Evolutionary conservation across 1,140 invertebrate genomes (phyloP), one percentile per base, ranked within the genome.

Genomic region (Frieseomelitta varia): DNA sequence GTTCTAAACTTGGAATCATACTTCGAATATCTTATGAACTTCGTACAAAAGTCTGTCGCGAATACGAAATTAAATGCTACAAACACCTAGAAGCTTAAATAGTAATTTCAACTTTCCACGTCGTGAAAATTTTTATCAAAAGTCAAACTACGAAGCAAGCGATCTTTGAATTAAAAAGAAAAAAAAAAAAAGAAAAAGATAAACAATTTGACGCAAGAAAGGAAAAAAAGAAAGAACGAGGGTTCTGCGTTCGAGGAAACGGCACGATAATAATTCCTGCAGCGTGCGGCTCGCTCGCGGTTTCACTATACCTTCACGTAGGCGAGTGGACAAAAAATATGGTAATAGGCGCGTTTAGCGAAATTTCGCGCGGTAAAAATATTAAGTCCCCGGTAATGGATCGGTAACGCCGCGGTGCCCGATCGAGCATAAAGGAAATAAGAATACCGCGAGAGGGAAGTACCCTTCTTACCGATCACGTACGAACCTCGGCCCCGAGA

Each of bases 391-490:
- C 30, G 65, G 81, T 71, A 78, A 83, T 83, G 75, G 81, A 85
- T 88, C 83, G 71, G 75, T 84, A 85, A 69, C 82, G 65, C 79
- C 65, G 82, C 47, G 55, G 77, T 77, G 68, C 68, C 63, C 75
- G 69, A 81, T 72, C 86, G 86, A 82, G 84, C 71, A 88, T 84
- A 85, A 77, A 79, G 81, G 74, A 79, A 80, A 85, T 86, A 80
- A 78, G 80, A 83, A 15, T 63, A 65, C 39, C 51, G 56, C 47
- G 71, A 78, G 74, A 61, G 27, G 1, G 78, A 74, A 78, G 85
- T 78, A 83, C 85, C 75, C 81, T 47, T 81, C 88, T 88, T 83
- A 80, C 88, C 88, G 88, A 89, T 90, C 88, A 90, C 88, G 88
- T 90, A 90, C 87, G 61, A 79, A 81, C 85, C 83, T 73, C 75